Conservation (phyloP, 2,888 invertebrate genomes). For the Lampropteryx suffumata region DNA sequence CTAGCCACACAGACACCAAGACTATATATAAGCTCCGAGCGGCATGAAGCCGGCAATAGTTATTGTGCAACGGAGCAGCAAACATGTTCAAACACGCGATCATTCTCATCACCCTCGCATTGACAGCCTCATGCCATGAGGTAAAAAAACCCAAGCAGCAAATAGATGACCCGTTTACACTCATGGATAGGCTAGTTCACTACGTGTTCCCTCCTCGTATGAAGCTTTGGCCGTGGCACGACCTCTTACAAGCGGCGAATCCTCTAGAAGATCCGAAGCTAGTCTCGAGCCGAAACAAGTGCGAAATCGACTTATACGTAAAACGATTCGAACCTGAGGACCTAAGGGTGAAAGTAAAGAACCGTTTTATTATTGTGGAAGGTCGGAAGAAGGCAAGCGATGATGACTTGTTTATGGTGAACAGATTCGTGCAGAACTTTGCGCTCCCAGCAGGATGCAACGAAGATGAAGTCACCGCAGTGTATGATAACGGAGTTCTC, state of each 20-base stretch:
- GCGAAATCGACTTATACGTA: conserved; percentile 63
- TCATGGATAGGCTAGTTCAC: conserved; percentile 66
- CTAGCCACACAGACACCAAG: conserved; percentile 44
- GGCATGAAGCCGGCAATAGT: conserved; percentile 48
- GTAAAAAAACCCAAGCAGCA: conserved; percentile 26
- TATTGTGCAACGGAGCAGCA: conserved; percentile 46
- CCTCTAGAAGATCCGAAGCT: conserved; percentile 66
- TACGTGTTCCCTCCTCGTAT: conserved; percentile 35
- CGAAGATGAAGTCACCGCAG: conserved; percentile 69
- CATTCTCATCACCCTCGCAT: conserved; percentile 50
- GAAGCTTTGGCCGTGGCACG: conserved; percentile 71
- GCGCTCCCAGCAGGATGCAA: conserved; percentile 65
- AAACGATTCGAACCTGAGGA: conserved; percentile 69
- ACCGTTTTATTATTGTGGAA: conserved; percentile 67
- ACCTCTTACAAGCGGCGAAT: conserved; percentile 64
- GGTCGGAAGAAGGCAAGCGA: conserved; percentile 61
- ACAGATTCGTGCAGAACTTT: conserved; percentile 72
- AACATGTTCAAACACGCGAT: conserved; percentile 61
- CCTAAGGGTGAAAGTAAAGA: conserved; percentile 68
- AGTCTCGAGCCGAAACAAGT: conserved; percentile 58
- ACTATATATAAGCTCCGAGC: conserved; percentile 67
- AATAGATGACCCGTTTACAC: conserved; percentile 61
- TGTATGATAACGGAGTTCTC: conserved; percentile 62
- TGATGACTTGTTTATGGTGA: conserved; percentile 60
- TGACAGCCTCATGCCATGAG: conserved; percentile 46